Percentiles rank a stretch among this genome's conserved stretches.
These are phyloP conservation scores for Carapus acus DNA, from an alignment of 2,797 vertebrate species.

Conservation along the genomic window DNA sequence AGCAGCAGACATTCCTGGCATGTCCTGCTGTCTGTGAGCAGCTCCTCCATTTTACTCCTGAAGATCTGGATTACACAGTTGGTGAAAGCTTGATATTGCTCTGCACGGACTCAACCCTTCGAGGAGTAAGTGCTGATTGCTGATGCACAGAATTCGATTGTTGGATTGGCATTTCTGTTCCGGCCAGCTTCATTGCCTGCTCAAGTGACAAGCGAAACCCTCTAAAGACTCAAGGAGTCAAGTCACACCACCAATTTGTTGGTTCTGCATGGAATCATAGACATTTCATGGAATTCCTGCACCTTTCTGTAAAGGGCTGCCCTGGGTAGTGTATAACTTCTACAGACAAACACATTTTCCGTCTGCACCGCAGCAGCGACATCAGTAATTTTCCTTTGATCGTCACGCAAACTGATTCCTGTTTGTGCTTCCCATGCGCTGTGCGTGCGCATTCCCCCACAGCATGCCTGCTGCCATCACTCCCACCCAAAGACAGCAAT, in stretches of 20 bases:
- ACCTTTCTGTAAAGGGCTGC: not conserved
- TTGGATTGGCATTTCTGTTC: too few species aligned
- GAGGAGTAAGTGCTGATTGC: not conserved
- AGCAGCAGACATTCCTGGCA: constrained; percentile 27
- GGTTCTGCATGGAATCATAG: constrained; percentile 16
- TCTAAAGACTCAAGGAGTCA: constrained; percentile 14
- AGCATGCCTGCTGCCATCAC: constrained; percentile 25
- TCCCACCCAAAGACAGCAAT: constrained; percentile 35
- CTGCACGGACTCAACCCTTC: constrained; percentile 1
- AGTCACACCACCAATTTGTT: constrained; percentile 17
- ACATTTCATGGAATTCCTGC: not conserved
- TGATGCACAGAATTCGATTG: not conserved
- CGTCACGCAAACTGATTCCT: constrained; percentile 54
- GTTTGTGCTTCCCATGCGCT: constrained; percentile 19
- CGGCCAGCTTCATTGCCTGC: not conserved
- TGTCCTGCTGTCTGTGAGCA: constrained; percentile 21
- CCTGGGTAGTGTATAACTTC: not conserved
- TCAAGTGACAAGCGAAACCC: not conserved
- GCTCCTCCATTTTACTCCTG: constrained; percentile 5
- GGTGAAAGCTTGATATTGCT: constrained; percentile 21
- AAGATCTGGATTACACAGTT: constrained; percentile 16
- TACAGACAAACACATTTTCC: constrained; percentile 9
- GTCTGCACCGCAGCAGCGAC: constrained; percentile 20
- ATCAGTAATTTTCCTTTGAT: constrained; percentile 40
- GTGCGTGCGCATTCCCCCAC: constrained; percentile 32